These are phyloP conservation scores for Neocrepidodera transversa DNA, from an alignment of 2,888 invertebrate species.

Conservation along the genomic window DNA sequence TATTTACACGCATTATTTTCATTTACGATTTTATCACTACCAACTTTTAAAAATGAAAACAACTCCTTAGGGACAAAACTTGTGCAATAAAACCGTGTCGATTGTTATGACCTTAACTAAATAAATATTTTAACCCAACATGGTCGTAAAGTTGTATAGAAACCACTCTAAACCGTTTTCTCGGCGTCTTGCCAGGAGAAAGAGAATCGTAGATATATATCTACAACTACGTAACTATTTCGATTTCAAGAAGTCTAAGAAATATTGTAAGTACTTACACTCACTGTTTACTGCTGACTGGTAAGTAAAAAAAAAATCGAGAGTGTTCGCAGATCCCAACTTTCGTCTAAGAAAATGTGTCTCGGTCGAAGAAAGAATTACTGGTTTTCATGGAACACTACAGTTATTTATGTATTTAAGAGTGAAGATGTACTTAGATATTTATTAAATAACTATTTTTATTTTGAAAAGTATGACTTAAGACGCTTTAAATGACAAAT, in stretches of 20 bases:
- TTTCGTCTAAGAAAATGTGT: not conserved
- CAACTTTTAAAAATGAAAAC: no score
- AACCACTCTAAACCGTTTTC: conserved; percentile 17
- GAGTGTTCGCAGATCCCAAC: not conserved
- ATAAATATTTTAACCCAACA: not conserved
- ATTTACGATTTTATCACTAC: no score
- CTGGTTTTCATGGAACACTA: not conserved
- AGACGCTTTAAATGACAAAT: not conserved
- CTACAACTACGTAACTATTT: conserved; percentile 1
- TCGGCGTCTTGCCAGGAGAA: conserved; percentile 13
- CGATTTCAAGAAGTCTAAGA: conserved; percentile 9
- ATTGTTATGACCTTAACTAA: not conserved
- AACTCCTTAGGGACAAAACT: no score
- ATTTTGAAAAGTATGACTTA: no score
- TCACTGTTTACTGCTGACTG: not conserved
- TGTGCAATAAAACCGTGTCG: no score
- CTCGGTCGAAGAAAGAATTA: not conserved
- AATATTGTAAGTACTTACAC: conserved; percentile 12
- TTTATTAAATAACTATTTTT: no score
- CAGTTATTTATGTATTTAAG: not conserved
- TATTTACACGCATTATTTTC: no score
- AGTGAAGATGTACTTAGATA: not conserved
- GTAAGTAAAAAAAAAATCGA: conserved; percentile 4
- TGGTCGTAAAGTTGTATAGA: conserved; percentile 8
- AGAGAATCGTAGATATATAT: conserved; percentile 7